phyloP scores from a whole-genome alignment of 1,140 invertebrate genomes.

The Sarcophaga peregrina region DNA sequence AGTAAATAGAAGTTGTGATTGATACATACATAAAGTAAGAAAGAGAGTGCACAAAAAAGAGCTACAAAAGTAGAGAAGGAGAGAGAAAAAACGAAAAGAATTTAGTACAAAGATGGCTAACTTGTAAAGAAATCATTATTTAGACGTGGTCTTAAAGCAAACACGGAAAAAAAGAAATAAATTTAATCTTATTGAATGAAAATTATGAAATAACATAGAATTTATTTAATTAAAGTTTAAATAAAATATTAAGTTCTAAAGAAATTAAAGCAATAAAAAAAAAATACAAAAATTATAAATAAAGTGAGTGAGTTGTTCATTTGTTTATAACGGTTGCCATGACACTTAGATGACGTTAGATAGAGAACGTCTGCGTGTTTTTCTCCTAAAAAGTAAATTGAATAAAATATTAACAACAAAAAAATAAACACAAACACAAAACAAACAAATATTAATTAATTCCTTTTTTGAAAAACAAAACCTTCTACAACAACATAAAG shows the following conservation, averaged over 20 bases:
- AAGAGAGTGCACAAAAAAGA: background rate
- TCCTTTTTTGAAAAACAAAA: background rate
- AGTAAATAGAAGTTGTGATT: background rate
- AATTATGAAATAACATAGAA: too few relatives aligned
- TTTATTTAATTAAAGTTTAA: conserved; percentile 10
- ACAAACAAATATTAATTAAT: conserved; percentile 6
- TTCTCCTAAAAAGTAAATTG: conserved; percentile 9
- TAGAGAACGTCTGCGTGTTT: background rate
- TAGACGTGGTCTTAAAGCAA: background rate
- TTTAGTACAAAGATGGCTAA: background rate
- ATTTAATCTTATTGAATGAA: too few relatives aligned
- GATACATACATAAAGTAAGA: background rate
- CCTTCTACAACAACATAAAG: background rate
- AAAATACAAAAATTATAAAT: conserved; percentile 13
- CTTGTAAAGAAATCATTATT: background rate
- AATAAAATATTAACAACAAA: background rate
- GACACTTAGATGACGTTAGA: conserved; percentile 32
- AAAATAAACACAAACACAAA: background rate
- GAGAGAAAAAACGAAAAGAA: background rate
- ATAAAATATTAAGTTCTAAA: background rate
- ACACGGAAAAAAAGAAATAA: too few relatives aligned
- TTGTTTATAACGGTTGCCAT: conserved; percentile 38
- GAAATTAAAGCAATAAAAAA: background rate
- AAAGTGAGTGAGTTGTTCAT: conserved; percentile 6
- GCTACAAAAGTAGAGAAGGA: background rate